Base-by-base conservation (phyloP, 2,888 invertebrate species). In the Plebejus melissa region DNA sequence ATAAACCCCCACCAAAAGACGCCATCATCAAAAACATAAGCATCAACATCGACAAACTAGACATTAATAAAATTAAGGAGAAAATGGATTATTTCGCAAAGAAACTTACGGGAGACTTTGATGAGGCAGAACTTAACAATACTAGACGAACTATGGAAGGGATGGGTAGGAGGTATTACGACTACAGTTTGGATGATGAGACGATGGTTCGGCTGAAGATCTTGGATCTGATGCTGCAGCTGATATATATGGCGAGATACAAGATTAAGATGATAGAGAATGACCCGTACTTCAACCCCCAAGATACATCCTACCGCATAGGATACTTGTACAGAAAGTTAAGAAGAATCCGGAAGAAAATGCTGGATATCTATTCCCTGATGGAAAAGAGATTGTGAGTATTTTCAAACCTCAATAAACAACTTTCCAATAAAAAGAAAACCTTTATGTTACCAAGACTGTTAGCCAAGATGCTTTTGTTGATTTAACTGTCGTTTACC, bases 221-320 rank as follows among this genome's bases (percentile, higher is more conserved):
- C 0, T 76, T 79, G 36, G 86, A 86, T 50, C 0, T 83, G 36
- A 84, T 84, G 80, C 78, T 87, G 4, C 85, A 85, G 72, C 32
- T 79, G 0, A 81, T 87, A n/a, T 86, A 86, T 77, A 86, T 86
- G 86, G 81, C 84, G 1, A 78, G 84, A 1, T 82, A 84, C 74
- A 80, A 80, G 41, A 74, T 86, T 0, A 79, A 79, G 11, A 77
- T 80, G 28, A 7, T 87, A 4, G 84, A 86, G 46, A 70, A 74
- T 0, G 78, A 80, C 22, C 77, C 77, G 1, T 77, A 80, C 74
- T 85, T 82, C 76, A 83, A 82, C 71, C 76, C 77, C 4, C 80
- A 79, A 0, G 84, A 85, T 74, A 82, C 83, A 0, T 83, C 82
- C 0, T 87, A 83, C 57, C 82, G 86, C 1, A 81, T 86, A 2